Conservation (phyloP, 2,797 vertebrate genomes). For the Glyptemys insculpta region DNA sequence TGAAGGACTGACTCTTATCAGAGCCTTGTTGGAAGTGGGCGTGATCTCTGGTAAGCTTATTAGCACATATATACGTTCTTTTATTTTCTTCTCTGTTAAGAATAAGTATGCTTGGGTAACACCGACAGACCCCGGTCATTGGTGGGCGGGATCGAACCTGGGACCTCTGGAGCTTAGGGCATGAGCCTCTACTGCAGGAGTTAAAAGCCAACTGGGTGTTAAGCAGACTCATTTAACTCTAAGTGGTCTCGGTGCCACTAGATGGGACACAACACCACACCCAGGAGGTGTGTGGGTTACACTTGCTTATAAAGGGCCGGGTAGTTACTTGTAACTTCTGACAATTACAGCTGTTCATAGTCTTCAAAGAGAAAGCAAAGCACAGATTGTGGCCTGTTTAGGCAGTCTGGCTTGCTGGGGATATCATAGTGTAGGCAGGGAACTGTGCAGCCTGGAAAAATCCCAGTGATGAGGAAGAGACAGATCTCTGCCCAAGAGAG, state of each 20-base stretch:
- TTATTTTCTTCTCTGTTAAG: background rate
- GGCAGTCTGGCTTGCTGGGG: background rate
- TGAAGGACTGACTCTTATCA: background rate
- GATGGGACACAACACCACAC: no score
- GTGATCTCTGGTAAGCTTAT: background rate
- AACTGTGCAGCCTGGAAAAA: background rate
- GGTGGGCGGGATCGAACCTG: no score
- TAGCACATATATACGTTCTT: background rate
- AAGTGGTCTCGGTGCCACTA: no score
- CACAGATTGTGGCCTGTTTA: background rate
- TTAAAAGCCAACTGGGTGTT: no score
- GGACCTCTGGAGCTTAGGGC: no score
- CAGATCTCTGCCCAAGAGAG: background rate
- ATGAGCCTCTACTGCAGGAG: no score
- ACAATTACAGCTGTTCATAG: background rate
- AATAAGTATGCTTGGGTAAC: background rate
- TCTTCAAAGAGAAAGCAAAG: background rate
- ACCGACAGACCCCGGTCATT: no score
- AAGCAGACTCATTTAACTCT: no score
- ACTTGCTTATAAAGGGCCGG: background rate
- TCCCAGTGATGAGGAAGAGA: background rate
- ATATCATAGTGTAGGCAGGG: background rate
- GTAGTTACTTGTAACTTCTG: background rate
- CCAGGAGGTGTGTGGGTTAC: no score
- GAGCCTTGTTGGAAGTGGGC: background rate